Conservation (phyloP, 2,113 vertebrate genomes). For the Pomatorhinus ruficollis region DNA sequence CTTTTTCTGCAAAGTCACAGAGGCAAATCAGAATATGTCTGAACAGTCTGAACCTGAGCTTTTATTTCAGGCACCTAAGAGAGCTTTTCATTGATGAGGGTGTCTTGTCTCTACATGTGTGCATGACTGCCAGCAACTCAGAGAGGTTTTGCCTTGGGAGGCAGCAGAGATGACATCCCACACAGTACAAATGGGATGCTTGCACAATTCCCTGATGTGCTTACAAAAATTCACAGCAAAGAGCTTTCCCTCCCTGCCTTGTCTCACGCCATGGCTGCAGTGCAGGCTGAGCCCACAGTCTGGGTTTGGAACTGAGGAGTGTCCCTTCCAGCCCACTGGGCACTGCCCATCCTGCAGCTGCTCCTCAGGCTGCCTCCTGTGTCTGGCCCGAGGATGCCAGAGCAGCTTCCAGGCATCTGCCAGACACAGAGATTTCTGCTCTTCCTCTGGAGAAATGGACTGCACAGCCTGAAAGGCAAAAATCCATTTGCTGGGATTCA, state of each 20-base stretch:
- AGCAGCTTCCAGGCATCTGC: background rate
- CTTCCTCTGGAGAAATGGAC: rapidly evolving
- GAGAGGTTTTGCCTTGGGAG: background rate
- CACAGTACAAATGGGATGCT: background rate
- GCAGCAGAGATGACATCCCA: background rate
- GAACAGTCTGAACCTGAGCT: background rate
- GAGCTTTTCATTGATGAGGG: background rate
- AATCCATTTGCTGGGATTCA: background rate
- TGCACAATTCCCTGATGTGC: background rate
- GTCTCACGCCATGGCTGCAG: rapidly evolving
- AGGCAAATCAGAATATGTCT: background rate
- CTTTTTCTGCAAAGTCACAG: background rate
- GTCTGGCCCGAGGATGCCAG: background rate
- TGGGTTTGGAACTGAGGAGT: background rate
- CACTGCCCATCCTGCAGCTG: background rate
- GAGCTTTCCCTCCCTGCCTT: background rate
- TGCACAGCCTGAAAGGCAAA: background rate
- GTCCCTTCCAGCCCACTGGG: background rate
- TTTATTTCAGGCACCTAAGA: background rate
- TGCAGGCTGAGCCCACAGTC: background rate
- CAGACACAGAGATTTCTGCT: background rate
- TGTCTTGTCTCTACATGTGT: background rate
- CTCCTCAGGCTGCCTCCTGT: background rate
- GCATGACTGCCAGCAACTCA: background rate
- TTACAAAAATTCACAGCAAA: background rate